phyloP scores from a whole-genome alignment of 2,888 invertebrate genomes.

The Lasiommata megera region DNA sequence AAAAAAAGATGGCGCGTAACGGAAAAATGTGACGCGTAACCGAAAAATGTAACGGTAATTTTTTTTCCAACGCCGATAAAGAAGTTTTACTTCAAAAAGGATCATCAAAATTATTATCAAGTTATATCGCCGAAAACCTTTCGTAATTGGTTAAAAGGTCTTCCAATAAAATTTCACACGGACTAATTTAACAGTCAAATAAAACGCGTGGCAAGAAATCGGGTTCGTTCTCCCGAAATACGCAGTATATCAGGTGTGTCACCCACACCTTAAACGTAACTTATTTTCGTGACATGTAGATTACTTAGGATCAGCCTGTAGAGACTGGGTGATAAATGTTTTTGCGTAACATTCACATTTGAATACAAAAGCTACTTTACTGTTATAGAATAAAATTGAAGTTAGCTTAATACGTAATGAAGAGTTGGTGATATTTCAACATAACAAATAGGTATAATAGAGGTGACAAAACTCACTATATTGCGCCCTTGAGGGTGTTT shows the following conservation, averaged over 20 bases:
- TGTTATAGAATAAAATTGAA: neutral
- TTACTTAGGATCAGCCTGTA: conserved; percentile 24
- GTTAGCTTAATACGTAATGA: neutral
- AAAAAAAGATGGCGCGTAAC: no score
- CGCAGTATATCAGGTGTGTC: conserved; percentile 6
- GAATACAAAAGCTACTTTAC: neutral
- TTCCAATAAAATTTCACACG: no score
- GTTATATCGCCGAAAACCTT: no score
- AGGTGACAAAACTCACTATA: neutral
- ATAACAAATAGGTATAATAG: neutral
- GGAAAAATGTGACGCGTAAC: no score
- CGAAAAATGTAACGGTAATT: no score
- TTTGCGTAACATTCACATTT: conserved; percentile 20
- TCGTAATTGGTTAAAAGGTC: no score
- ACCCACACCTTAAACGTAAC: conserved; percentile 20
- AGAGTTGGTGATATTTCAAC: neutral
- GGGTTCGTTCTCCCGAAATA: conserved; percentile 6
- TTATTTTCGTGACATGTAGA: conserved; percentile 30
- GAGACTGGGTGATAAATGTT: conserved; percentile 26
- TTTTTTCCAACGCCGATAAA: no score
- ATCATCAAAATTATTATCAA: no score
- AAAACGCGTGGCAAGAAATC: neutral
- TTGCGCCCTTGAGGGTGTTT: neutral
- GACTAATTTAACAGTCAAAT: no score
- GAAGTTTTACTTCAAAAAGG: no score